These are phyloP conservation scores for Petroica traversi DNA, from an alignment of 2,113 vertebrate genomes.

Conservation along the genomic window DNA sequence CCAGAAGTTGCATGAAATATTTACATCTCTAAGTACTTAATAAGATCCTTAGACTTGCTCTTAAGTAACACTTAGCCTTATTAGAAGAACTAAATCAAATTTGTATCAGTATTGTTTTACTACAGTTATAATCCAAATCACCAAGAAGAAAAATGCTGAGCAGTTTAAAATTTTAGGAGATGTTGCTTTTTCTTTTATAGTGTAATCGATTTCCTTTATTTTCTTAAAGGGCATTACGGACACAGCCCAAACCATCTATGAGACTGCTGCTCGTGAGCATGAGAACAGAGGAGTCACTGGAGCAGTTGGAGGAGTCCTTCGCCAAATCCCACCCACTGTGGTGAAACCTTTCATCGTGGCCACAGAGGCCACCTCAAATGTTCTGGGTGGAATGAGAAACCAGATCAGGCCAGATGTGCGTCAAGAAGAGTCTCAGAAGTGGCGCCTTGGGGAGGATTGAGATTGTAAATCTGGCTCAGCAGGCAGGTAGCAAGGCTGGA, in stretches of 20 bases:
- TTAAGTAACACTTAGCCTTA: no score
- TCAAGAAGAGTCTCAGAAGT: conserved; percentile 97
- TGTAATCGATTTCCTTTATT: background rate
- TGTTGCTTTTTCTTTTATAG: background rate
- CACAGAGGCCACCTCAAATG: conserved; percentile 95
- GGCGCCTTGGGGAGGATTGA: conserved; percentile 89
- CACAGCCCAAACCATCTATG: conserved; percentile 95
- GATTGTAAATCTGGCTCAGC: background rate
- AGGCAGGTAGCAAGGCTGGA: background rate
- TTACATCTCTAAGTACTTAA: background rate
- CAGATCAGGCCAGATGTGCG: conserved; percentile 95
- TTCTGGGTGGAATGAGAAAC: conserved; percentile 97
- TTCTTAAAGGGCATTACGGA: conserved; percentile 87
- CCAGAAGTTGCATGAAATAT: background rate
- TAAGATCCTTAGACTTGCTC: no score
- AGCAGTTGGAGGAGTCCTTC: conserved; percentile 93
- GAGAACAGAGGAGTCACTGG: conserved; percentile 96
- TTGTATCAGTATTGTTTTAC: background rate
- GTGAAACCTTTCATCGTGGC: conserved; percentile 96
- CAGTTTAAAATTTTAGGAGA: background rate
- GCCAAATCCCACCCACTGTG: conserved; percentile 93
- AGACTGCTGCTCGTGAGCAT: conserved; percentile 93
- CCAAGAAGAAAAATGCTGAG: background rate
- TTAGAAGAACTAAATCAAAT: background rate
- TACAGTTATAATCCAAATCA: background rate